Base-by-base conservation (phyloP, 1,140 invertebrate species). In the Megathymus violae region DNA sequence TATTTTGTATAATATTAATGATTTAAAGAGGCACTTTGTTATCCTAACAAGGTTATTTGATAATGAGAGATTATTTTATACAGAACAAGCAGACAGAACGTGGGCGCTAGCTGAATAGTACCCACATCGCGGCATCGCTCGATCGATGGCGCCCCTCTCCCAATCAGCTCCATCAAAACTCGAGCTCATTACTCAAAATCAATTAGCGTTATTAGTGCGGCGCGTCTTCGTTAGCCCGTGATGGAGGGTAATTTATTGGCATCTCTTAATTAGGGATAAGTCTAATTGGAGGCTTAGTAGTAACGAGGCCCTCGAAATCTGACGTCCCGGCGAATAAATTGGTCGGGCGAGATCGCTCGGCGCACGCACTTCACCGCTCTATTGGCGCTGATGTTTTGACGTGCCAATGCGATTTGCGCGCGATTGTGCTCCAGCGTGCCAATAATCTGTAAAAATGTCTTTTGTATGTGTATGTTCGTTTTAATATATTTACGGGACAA, bases 191-290 rank as follows among this genome's bases (percentile, higher is more conserved):
- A 91, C 88, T 91, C 88, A 91, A 91, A 91, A 91, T 91, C 88
- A 91, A 91, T 91, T 91, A 91, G 78, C 84, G 84, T 88, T 89
- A 91, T 91, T 89, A 91, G 85, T 88, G 83, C 81, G 85, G 82
- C 82, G 82, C 88, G 85, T 91, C 88, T 89, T 91, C 87, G 86
- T 91, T 89, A 91, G 85, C 76, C 86, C 86, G 88, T 91, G 90
- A 91, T 91, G 88, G 91, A 91, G 90, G 88, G 90, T 91, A 92
- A 92, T 92, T 92, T 92, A 92, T 92, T 89, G 90, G 91, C 91
- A 91, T 92, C 91, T 92, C 91, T 92, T 92, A 92, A 92, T 92
- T 92, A 92, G 91, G 91, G 89, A 91, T 91, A 91, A 91, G 90
- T 92, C 91, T 92, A 92, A 92, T 92, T 92, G 91, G 89, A 88